Evolutionary conservation across 2,113 vertebrate species (phyloP).

Genomic region (Hymenochirus boettgeri): DNA sequence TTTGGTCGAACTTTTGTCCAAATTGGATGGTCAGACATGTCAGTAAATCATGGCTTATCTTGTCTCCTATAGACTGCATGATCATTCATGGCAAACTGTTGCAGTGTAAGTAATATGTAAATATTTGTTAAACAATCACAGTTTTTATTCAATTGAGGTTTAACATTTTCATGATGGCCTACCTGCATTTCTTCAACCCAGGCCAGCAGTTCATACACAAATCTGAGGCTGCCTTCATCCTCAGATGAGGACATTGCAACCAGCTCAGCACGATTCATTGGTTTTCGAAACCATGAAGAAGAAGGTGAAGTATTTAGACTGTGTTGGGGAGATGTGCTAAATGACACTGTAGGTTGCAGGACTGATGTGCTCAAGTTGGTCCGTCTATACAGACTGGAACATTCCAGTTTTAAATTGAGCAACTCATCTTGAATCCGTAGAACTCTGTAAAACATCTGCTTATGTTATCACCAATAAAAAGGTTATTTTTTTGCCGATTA

Average conservation of each 20-base stretch:
- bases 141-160: too few species aligned
- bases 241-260: constrained; percentile 91
- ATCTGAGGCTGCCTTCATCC: constrained; percentile 90
- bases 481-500: too few species aligned
- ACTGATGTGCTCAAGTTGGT: constrained; percentile 79
- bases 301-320: constrained; percentile 67
- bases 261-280: constrained; percentile 81
- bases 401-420: constrained; percentile 85
- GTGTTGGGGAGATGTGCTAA: constrained; percentile 60
- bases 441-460: constrained; percentile 60
- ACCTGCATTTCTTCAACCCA: constrained; percentile 98
- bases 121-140: too few species aligned
- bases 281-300: constrained; percentile 81
- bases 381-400: constrained; percentile 88
- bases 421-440: constrained; percentile 89
- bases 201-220: constrained; percentile 92
- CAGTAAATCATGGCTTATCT: too few species aligned
- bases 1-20: too few species aligned
- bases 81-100: too few species aligned
- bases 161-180: too few species aligned
- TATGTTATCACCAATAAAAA: too few species aligned
- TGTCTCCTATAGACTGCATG: too few species aligned
- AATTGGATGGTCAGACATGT: too few species aligned
- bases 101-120: too few species aligned
- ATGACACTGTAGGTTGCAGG: constrained; percentile 54